phyloP scores from a whole-genome alignment of 2,888 invertebrate genomes.

The Amphimallon solstitiale region DNA sequence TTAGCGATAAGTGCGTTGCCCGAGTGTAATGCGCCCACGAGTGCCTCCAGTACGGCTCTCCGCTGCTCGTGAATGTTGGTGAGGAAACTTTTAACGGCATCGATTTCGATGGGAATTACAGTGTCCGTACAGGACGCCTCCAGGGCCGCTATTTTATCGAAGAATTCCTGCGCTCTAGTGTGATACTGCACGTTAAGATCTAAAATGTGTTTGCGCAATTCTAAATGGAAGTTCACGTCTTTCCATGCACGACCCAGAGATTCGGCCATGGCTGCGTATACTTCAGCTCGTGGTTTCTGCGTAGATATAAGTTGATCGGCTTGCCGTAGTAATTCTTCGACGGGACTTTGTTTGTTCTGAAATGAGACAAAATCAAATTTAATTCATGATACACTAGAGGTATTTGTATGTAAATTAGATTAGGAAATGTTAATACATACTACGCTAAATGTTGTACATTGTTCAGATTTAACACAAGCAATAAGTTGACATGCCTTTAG shows the following conservation, averaged over 20 bases:
- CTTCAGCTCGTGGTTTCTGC: constrained; percentile 79
- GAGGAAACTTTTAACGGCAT: constrained; percentile 75
- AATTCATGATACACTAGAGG: too few relatives aligned
- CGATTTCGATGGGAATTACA: constrained; percentile 76
- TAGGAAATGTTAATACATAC: too few relatives aligned
- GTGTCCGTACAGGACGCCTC: constrained; percentile 76
- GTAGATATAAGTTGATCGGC: constrained; percentile 86
- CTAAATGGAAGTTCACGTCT: constrained; percentile 82
- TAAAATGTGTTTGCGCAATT: constrained; percentile 79
- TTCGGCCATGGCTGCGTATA: constrained; percentile 90
- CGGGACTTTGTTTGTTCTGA: constrained; percentile 87
- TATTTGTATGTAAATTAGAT: too few relatives aligned
- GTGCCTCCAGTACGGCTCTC: constrained; percentile 77
- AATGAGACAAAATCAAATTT: constrained; percentile 45
- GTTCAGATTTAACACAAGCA: too few relatives aligned
- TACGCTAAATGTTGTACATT: too few relatives aligned
- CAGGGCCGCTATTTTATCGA: constrained; percentile 73
- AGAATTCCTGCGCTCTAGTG: constrained; percentile 75
- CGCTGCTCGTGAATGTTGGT: constrained; percentile 77
- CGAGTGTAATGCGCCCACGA: constrained; percentile 83
- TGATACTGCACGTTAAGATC: constrained; percentile 84
- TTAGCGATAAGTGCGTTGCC: constrained; percentile 80
- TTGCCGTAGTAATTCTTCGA: constrained; percentile 85
- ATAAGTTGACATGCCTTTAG: too few relatives aligned
- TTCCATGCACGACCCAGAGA: constrained; percentile 81